Evolutionary conservation across 2,113 vertebrate genomes (phyloP).

Genomic region (Brachypodius melanocephalos): DNA sequence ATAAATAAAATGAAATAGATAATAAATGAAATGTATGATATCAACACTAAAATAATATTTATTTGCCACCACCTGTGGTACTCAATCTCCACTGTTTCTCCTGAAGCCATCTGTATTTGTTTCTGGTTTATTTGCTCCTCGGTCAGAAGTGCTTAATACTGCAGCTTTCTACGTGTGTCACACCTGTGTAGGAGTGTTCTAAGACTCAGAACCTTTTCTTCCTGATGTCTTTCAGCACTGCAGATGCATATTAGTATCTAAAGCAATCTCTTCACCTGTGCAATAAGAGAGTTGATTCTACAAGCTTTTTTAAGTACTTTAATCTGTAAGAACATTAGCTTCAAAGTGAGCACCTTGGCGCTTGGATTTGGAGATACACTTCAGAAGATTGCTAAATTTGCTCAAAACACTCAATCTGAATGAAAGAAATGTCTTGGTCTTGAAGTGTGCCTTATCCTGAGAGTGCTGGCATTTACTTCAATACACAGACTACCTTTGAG

Average conservation of each 20-base stretch:
- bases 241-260: not conserved
- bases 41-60: not conserved
- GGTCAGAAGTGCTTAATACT: not conserved
- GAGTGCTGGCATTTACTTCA: not conserved
- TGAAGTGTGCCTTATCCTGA: not conserved
- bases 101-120: not conserved
- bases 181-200: not conserved
- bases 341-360: not conserved
- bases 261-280: not conserved
- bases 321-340: conserved; percentile 15
- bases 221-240: not conserved
- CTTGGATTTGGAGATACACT: not conserved
- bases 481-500: not conserved
- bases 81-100: not conserved
- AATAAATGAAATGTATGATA: not conserved
- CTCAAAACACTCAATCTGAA: not conserved
- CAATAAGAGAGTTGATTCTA: not conserved
- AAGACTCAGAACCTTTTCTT: not conserved
- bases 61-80: not conserved
- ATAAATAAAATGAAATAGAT: not conserved
- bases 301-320: conserved; percentile 20
- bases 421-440: not conserved
- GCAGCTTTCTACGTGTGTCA: not conserved
- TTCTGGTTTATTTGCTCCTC: not conserved
- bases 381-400: not conserved